Evolutionary conservation across 1,140 invertebrate species (phyloP), one percentile per base, ranked within the genome.

Genomic region (Cotesia typhae): DNA sequence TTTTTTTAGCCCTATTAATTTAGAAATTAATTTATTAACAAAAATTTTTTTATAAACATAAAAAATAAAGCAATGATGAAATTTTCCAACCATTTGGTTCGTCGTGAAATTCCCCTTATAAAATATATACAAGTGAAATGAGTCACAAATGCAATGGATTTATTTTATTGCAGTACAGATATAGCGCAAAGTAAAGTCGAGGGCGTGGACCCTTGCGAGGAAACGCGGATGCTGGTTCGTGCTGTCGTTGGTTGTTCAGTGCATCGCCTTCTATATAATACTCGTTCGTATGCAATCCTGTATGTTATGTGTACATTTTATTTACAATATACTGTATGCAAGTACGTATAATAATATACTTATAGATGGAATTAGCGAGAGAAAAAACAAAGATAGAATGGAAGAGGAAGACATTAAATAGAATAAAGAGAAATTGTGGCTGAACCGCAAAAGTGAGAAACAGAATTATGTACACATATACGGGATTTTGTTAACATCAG

Each of bases 401-500:
- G 41, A 6, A 47, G 41, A 6, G 6, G 10, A 47, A 28, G 28
- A 28, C 28, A 28, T 28, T 28, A 28, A 47, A 47, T 47, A 47
- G 12, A 14, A 12, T 4, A 10, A 61, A 20, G 35, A 53, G n/a
- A 12, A 55, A 59, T 38, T 55, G 59, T 4, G 12, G 37, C 35
- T n/a, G 17, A 38, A 37, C 10, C 28, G 36, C 63, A 37, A n/a
- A n/a, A 65, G 63, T 35, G 36, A 65, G 36, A 37, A 65, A 12
- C n/a, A 65, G 70, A 35, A 71, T 71, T 66, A 66, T 14, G 65
- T 35, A 51, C 61, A 63, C 47, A 20, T 17, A 57, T 57, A n/a
- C 28, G 53, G 60, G 71, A 74, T 80, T 77, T 78, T 74, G 66
- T 79, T 76, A 77, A 72, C 75, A 74, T 74, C 70, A 53, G 69